These are phyloP conservation scores for Mylabris phalerata DNA, from an alignment of 1,140 invertebrate genomes.

Conservation along the genomic window DNA sequence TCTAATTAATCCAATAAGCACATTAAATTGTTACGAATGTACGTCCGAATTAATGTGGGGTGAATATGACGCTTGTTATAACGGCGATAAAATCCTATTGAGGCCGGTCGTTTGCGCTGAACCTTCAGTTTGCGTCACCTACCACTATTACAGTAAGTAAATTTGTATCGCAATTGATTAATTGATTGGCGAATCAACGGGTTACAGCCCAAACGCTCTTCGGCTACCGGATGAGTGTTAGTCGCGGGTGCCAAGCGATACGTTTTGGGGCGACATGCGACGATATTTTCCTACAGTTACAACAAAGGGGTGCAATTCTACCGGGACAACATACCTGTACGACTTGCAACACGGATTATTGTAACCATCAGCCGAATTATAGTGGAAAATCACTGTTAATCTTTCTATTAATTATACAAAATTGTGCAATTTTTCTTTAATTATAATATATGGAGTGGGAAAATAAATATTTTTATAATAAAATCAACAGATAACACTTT, in stretches of 20 bases:
- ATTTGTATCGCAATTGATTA: neutral
- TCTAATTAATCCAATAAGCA: too few species aligned
- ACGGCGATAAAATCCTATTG: conserved; percentile 23
- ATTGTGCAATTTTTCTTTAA: neutral
- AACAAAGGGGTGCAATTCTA: conserved; percentile 20
- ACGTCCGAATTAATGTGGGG: neutral
- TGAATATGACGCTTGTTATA: conserved; percentile 23
- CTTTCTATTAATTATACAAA: conserved; percentile 1
- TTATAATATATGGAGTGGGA: neutral
- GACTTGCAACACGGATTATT: conserved; percentile 29
- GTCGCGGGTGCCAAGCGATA: conserved; percentile 28
- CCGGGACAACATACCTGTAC: conserved; percentile 30
- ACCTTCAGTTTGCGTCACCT: conserved; percentile 31
- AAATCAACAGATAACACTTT: neutral
- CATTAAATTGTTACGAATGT: neutral
- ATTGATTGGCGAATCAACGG: neutral
- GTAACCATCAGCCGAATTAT: conserved; percentile 13
- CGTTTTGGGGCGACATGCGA: conserved; percentile 30
- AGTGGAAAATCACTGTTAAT: neutral
- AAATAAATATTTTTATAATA: neutral
- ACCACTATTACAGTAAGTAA: conserved; percentile 30
- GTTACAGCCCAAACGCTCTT: conserved; percentile 22
- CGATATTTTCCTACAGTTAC: conserved; percentile 30
- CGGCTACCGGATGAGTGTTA: conserved; percentile 18
- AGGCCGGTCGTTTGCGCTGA: conserved; percentile 24